Evolutionary conservation across 2,797 vertebrate genomes (phyloP).

Genomic region (Menidia menidia): DNA sequence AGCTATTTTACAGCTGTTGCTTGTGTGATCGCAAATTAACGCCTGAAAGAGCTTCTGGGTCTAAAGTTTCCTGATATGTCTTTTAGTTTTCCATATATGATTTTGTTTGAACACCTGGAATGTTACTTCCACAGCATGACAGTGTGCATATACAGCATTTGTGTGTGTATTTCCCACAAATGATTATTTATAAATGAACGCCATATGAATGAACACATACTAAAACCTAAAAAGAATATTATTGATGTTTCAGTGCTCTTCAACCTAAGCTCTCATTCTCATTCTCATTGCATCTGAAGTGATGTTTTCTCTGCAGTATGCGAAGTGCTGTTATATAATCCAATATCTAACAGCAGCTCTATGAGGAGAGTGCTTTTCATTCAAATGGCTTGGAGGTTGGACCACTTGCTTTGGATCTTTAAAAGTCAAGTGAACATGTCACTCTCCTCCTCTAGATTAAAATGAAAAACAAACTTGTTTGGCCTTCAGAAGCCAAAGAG

Average conservation of each 20-base stretch:
- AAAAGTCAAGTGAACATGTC: conserved; percentile 39
- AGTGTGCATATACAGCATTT: neutral
- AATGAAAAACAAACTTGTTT: conserved; percentile 12
- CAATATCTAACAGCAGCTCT: conserved; percentile 25
- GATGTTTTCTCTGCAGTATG: conserved; percentile 32
- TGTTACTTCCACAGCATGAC: neutral
- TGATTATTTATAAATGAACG: neutral
- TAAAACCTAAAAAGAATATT: conserved; percentile 38
- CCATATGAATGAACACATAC: conserved; percentile 15
- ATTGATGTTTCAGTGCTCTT: conserved; percentile 37
- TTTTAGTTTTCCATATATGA: neutral
- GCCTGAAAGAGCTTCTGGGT: neutral
- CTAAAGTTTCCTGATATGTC: neutral
- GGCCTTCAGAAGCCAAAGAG: conserved; percentile 1
- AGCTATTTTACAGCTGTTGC: neutral
- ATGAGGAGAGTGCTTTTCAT: conserved; percentile 34
- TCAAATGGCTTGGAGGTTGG: conserved; percentile 33
- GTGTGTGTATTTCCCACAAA: conserved; percentile 5
- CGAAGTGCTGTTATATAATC: conserved; percentile 53
- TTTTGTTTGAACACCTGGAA: neutral
- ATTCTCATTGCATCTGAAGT: conserved; percentile 24
- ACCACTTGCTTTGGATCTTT: conserved; percentile 38
- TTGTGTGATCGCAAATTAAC: neutral
- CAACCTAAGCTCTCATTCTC: neutral
- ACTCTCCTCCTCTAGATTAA: conserved; percentile 18